Evolutionary conservation across 2,888 invertebrate species (phyloP), one percentile per base, ranked within the genome.

Genomic region (Athripsodes cinereus): DNA sequence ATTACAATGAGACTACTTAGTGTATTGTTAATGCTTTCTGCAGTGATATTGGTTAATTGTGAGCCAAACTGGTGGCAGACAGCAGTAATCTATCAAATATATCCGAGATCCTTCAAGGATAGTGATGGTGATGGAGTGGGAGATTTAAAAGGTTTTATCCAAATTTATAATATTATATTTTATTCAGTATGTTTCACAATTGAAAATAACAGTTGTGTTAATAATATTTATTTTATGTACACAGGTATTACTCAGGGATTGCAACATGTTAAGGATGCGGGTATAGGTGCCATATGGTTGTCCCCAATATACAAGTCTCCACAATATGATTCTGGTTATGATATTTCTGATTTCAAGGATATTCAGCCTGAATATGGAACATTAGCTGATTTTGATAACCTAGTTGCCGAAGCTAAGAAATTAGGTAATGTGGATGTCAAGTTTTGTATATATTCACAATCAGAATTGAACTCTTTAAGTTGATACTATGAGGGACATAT

Each of bases 321-420:
- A 0, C 88, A 90, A 87, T 78, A 82, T 0, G 93, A 94, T 73
- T 88, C 88, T 69, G 93, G 93, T 0, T 93, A 94, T 66, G 94
- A 94, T 68, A 87, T 94, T 65, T 83, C 87, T 22, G 81, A 93
- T 73, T 92, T 87, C 71, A 83, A 74, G 55, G 78, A 81, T 18
- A 83, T 94, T 26, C 86, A 92, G 64, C 71, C 83, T 0, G 80
- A 82, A 55, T 93, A 86, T 68, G 93, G 93, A 0, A 86, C 81
- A 0, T 74, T 90, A 71, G 75, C 74, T 0, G 90, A 92, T 70
- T 88, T 93, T 53, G 75, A 81, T 1, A 70, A 75, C 0, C 69
- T 91, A 10, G 68, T 86, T 0, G 65, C 64, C 0, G 74, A 71
- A 62, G 83, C 87, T 0, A 82, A 85, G 52, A 68, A 71, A 40